A percentile compares a stretch with the other conserved stretches of the same genome.
Evolutionary conservation across 2,113 vertebrate species (phyloP).

Genomic region (Solea solea): DNA sequence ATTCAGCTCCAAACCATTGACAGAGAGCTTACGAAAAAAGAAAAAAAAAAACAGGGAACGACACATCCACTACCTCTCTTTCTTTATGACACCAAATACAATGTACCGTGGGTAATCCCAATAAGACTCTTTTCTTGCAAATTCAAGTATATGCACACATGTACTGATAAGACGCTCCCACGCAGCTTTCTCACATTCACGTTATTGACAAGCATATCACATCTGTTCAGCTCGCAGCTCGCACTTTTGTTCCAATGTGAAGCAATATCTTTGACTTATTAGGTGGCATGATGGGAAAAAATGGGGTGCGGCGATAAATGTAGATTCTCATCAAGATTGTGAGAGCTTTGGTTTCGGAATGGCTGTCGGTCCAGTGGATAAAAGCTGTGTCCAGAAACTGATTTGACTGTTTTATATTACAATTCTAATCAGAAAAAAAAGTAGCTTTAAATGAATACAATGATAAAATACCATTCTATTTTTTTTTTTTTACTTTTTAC

Average conservation of each 20-base stretch:
- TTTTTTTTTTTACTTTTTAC: background rate
- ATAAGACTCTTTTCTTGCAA: slow-evolving; percentile 80
- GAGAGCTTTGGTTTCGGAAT: background rate
- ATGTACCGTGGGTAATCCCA: slow-evolving; percentile 83
- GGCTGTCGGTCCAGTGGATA: no score
- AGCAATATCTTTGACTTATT: slow-evolving; percentile 51
- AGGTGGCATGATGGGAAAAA: slow-evolving; percentile 8
- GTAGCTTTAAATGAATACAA: background rate
- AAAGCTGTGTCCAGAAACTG: background rate
- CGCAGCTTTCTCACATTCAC: slow-evolving; percentile 74
- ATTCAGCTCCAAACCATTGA: slow-evolving; percentile 81
- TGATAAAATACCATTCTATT: background rate
- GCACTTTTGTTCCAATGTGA: slow-evolving; percentile 50
- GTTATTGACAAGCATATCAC: slow-evolving; percentile 64
- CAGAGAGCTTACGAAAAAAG: slow-evolving; percentile 76
- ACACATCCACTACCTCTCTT: slow-evolving; percentile 74
- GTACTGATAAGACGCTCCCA: slow-evolving; percentile 82
- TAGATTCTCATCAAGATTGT: background rate
- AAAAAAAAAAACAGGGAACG: slow-evolving; percentile 64
- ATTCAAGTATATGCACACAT: slow-evolving; percentile 76
- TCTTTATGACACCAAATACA: slow-evolving; percentile 80
- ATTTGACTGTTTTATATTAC: slow-evolving; percentile 2
- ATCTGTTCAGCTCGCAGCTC: slow-evolving; percentile 46
- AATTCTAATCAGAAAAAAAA: background rate
- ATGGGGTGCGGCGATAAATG: slow-evolving; percentile 16